phyloP scores from a whole-genome alignment of 2,113 vertebrate genomes.

The Alethe diademata region DNA sequence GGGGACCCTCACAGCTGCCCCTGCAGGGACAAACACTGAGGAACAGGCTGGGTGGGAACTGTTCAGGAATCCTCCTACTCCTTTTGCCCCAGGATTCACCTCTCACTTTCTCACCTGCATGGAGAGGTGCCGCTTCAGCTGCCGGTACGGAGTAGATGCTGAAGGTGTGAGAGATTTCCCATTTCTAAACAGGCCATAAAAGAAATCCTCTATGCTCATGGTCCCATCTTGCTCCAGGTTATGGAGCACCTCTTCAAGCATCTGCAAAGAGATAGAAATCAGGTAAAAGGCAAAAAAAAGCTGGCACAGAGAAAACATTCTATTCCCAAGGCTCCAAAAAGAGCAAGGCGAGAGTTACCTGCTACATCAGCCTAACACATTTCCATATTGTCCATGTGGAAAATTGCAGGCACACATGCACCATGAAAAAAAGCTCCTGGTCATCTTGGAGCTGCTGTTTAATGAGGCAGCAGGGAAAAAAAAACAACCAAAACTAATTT shows the following conservation, averaged over 20 bases:
- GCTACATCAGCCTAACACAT: not conserved
- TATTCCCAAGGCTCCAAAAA: not conserved
- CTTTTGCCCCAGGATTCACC: not conserved
- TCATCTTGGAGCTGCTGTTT: not conserved
- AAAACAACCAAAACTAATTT: not conserved
- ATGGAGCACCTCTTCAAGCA: slow-evolving; percentile 78
- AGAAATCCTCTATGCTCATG: slow-evolving; percentile 88
- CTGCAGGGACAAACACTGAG: not conserved
- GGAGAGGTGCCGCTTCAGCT: slow-evolving; percentile 91
- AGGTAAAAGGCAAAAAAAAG: not conserved
- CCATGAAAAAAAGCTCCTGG: not conserved
- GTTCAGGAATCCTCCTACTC: not conserved
- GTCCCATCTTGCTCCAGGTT: slow-evolving; percentile 76
- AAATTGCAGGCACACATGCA: accelerated
- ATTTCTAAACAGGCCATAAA: slow-evolving; percentile 79
- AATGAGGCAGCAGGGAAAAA: not conserved
- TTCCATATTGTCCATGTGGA: not conserved
- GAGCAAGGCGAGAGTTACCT: not conserved
- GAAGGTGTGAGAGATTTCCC: slow-evolving; percentile 82
- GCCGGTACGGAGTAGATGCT: slow-evolving; percentile 90
- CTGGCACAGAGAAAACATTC: not conserved
- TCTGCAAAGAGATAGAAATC: slow-evolving; percentile 57
- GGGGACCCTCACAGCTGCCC: not conserved
- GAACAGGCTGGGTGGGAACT: not conserved
- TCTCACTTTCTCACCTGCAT: slow-evolving; percentile 80